phyloP scores from a whole-genome alignment of 1,140 invertebrate genomes.

The Drosophila orena region DNA sequence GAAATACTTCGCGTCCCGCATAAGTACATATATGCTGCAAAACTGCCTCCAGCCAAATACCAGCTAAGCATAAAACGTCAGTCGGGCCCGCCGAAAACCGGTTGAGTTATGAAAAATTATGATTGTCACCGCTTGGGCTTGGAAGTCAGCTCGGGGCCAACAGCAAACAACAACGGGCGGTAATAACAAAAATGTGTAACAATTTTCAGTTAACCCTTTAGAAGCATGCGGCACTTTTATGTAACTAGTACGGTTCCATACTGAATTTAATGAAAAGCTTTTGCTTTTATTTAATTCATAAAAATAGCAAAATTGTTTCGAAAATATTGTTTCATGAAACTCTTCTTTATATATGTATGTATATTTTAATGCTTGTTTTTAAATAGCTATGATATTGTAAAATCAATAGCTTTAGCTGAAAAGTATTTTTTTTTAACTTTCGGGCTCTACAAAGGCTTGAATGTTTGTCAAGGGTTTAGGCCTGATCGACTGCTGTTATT shows the following conservation, averaged over 20 bases:
- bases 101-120: conserved; percentile 82
- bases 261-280: too few relatives aligned
- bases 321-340: too few relatives aligned
- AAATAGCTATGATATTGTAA: too few relatives aligned
- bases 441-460: neutral
- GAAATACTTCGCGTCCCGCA: conserved; percentile 30
- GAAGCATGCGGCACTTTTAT: neutral
- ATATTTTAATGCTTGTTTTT: too few relatives aligned
- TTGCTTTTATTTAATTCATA: too few relatives aligned
- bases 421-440: too few relatives aligned
- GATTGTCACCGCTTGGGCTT: conserved; percentile 71
- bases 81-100: conserved; percentile 63
- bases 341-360: too few relatives aligned
- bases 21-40: conserved; percentile 40
- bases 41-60: conserved; percentile 60
- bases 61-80: conserved; percentile 72
- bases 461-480: conserved; percentile 34
- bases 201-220: conserved; percentile 77
- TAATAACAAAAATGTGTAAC: conserved; percentile 66
- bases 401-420: too few relatives aligned
- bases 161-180: conserved; percentile 38
- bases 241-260: neutral
- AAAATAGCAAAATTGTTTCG: too few relatives aligned
- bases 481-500: conserved; percentile 16
- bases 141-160: conserved; percentile 19